Evolutionary conservation across 2,888 invertebrate species (phyloP).

Genomic region (Pyrocoelia pectoralis): DNA sequence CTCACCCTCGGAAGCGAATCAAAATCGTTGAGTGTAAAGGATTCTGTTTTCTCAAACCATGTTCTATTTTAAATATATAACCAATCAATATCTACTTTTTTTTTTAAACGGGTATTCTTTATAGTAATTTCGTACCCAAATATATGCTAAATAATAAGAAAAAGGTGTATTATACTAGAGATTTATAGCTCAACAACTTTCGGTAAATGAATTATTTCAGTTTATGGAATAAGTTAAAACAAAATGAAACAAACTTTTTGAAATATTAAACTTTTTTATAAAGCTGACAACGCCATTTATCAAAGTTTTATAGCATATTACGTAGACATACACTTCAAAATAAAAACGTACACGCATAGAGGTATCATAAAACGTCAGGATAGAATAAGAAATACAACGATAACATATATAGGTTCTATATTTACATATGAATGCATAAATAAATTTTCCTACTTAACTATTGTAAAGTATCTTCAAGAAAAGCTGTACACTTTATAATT

Average conservation of each 20-base stretch:
- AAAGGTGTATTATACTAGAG: too few species aligned
- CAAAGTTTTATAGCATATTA: background rate
- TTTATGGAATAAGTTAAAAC: background rate
- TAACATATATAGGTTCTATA: too few species aligned
- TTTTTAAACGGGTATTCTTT: too few species aligned
- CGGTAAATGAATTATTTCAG: background rate
- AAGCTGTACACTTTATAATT: background rate
- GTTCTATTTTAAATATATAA: too few species aligned
- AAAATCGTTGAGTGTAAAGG: too few species aligned
- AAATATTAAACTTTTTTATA: slow-evolving; percentile 1
- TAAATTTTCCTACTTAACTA: background rate
- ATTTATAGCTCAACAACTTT: too few species aligned
- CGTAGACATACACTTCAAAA: background rate
- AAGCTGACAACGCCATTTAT: background rate
- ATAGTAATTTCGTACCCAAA: too few species aligned
- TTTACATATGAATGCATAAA: background rate
- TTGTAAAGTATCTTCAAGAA: background rate
- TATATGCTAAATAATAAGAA: too few species aligned
- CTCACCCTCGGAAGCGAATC: too few species aligned
- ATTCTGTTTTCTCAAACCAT: too few species aligned
- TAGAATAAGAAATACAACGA: background rate
- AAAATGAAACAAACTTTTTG: background rate
- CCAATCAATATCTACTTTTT: too few species aligned
- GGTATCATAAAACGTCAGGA: background rate
- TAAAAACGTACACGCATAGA: background rate